Evolutionary conservation across 2,888 invertebrate species (phyloP), one percentile per base, ranked within the genome.

Genomic region (Bursaphelenchus okinawaensis): DNA sequence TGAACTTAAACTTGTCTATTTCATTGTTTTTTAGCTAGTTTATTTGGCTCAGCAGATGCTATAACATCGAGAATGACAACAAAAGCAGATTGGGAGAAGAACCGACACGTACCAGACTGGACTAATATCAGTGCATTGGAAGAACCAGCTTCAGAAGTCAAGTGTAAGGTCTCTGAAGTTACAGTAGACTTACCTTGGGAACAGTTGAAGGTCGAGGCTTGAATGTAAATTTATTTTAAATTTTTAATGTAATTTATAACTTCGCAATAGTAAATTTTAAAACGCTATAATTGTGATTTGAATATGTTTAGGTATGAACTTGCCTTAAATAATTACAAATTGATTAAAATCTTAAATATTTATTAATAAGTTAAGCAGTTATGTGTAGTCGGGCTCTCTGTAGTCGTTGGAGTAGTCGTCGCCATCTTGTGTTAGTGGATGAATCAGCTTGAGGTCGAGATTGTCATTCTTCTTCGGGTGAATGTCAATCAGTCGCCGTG

Each of bases 21-120:
- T n/a, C n/a, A n/a, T 7, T 56, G 3, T 40, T 40, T 66, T 60
- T 51, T 16, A 68, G 68, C 64, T 19, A 54, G 70, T 40, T 28
- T 71, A 56, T 67, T 71, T 52, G 73, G 62, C n/a, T 56, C 64
- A n/a, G n/a, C 63, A 22, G 71, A 72, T 40, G 52, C 55, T 24
- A 27, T 72, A 31, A 55, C 63, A 23, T 51, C 24, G n/a, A 55
- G 73, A 19, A 59, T 66, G 16, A 28, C 63, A 16, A 64, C 70
- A 4, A 65, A 40, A 28, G 62, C 67, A 22, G 67, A 70, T 50
- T 70, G 70, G 70, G 23, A 56, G 27, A 58, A 61, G 24, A 54
- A 26, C 9, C 29, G 24, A 1, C 16, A 40, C 31, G 50, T 71
- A n/a, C 67, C 67, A 7, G 71, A 71, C 52, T 72, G 71, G 68